Conservation (phyloP, 1,140 invertebrate genomes). For the Sitobion miscanthi region DNA sequence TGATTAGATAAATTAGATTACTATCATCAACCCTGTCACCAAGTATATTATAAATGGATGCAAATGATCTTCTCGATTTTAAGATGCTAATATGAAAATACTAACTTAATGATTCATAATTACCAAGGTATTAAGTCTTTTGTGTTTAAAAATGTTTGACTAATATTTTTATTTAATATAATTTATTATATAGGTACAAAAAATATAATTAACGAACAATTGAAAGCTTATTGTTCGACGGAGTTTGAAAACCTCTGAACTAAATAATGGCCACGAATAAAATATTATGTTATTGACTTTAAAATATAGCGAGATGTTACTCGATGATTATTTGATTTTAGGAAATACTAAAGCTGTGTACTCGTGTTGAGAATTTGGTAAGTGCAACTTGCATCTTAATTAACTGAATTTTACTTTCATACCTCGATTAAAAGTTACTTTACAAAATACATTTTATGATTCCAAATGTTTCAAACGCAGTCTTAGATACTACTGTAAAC, state of each 20-base stretch:
- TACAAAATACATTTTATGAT: background rate
- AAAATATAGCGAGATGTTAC: background rate
- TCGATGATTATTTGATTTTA: background rate
- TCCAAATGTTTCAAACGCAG: background rate
- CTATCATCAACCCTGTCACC: background rate
- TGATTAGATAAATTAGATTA: background rate
- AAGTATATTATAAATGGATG: background rate
- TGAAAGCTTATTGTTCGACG: no score
- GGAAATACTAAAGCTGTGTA: background rate
- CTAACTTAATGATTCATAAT: background rate
- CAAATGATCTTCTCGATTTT: background rate
- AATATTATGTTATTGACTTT: background rate
- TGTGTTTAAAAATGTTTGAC: no score
- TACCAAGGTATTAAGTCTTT: no score
- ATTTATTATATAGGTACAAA: no score
- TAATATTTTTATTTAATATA: no score
- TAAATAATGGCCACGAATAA: background rate
- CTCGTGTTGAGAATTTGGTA: background rate
- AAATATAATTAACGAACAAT: no score
- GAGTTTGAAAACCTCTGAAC: background rate
- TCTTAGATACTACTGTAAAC: background rate
- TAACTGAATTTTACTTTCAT: background rate
- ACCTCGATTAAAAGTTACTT: background rate
- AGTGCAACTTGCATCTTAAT: background rate
- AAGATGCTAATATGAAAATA: background rate